Evolutionary conservation across 2,888 invertebrate genomes (phyloP).

Genomic region (Listrodromus nycthemerus): DNA sequence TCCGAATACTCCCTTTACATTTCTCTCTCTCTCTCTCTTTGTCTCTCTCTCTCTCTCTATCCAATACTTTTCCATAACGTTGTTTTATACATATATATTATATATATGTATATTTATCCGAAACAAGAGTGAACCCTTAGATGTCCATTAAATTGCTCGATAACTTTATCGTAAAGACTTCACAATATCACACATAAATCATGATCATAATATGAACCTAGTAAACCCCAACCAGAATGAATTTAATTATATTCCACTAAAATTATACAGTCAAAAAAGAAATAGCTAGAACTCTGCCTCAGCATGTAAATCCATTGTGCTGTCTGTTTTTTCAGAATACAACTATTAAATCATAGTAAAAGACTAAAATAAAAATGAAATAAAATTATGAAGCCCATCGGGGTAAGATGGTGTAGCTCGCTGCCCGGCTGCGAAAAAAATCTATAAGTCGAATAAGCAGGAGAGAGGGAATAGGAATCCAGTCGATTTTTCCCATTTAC

Average conservation of each 20-base stretch:
- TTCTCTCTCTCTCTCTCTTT: slow-evolving; percentile 56
- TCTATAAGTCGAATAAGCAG: background rate
- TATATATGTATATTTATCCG: slow-evolving; percentile 27
- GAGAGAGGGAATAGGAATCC: background rate
- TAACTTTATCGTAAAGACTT: slow-evolving; percentile 43
- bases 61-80: slow-evolving; percentile 33
- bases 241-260: slow-evolving; percentile 22
- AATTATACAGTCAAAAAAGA: slow-evolving; percentile 12
- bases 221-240: slow-evolving; percentile 37
- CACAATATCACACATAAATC: slow-evolving; percentile 23
- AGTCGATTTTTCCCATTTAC: background rate
- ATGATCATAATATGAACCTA: slow-evolving; percentile 7
- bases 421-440: background rate
- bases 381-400: background rate
- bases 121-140: slow-evolving; percentile 38
- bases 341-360: no score
- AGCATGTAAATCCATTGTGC: slow-evolving; percentile 78
- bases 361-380: slow-evolving; percentile 3
- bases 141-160: slow-evolving; percentile 55
- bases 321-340: slow-evolving; percentile 67
- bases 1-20: slow-evolving; percentile 62
- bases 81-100: slow-evolving; percentile 26
- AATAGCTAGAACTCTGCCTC: slow-evolving; percentile 65
- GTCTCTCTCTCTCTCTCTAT: slow-evolving; percentile 47
- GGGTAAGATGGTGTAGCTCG: no score